Conservation (phyloP, 1,140 invertebrate genomes). For the Drosophila tropicalis region DNA sequence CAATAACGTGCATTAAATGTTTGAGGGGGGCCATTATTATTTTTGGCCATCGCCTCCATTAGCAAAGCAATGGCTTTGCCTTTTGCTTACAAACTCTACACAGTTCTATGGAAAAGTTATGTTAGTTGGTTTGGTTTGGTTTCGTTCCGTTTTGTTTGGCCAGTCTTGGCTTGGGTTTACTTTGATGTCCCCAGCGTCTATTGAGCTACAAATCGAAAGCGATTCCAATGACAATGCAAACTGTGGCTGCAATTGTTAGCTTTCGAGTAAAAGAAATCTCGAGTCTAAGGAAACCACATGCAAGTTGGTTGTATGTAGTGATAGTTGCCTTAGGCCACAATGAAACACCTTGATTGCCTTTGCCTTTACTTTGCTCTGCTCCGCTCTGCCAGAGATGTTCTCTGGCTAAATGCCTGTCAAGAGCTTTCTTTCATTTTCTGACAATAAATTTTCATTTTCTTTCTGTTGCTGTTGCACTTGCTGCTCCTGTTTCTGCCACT, state of each 20-base stretch:
- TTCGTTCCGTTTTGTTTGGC: background rate
- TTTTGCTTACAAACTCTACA: background rate
- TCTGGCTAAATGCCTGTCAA: conserved; percentile 29
- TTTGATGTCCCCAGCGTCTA: conserved; percentile 32
- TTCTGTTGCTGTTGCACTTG: conserved; percentile 57
- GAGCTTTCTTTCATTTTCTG: conserved; percentile 78
- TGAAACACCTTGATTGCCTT: conserved; percentile 55
- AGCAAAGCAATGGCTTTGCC: conserved; percentile 39
- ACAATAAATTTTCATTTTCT: conserved; percentile 83
- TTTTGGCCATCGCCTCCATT: conserved; percentile 73
- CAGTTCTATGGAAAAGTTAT: background rate
- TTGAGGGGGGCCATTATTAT: conserved; percentile 71
- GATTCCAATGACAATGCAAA: conserved; percentile 56
- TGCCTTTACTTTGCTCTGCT: background rate
- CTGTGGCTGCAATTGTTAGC: conserved; percentile 57
- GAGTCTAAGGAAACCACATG: conserved; percentile 53
- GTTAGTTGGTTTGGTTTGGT: background rate
- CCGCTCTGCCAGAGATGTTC: background rate
- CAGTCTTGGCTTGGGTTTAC: no score
- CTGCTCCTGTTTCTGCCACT: conserved; percentile 56
- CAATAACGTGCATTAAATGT: conserved; percentile 82
- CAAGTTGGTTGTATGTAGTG: conserved; percentile 4
- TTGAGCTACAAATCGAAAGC: conserved; percentile 57
- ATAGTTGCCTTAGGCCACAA: conserved; percentile 49
- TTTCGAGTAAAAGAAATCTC: conserved; percentile 1